Base-by-base conservation (phyloP, 1,140 invertebrate genomes). In the Anoplolepis gracilipes region DNA sequence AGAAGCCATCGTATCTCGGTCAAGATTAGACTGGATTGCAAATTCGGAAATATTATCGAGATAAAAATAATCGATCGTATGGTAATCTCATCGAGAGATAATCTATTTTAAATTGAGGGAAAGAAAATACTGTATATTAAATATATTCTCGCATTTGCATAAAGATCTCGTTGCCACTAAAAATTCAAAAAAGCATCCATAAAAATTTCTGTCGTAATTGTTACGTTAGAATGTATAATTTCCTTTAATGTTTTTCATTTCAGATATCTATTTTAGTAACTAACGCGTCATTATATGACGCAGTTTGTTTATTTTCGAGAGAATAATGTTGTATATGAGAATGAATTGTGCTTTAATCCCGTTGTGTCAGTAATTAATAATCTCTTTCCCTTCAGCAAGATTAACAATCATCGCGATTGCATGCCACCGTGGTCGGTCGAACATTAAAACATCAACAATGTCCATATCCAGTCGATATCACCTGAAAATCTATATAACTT, bases 371-470 rank as follows among this genome's bases (percentile, higher is more conserved):
- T 69, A 59, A 69, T 49, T 49, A 49, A 49, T 49, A 79, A 33
- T 33, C 30, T 49, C 46, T 16, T 16, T 16, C 30, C 22, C 28
- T 79, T 79, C 28, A 16, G 22, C 19, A 33, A 33, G 46, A 55
- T 69, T 79, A 79, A 64, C 33, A 64, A 79, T 79, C 76, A 39
- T 13, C 76, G 62, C 39, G 76, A 22, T 78, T 36, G 61, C 76
- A 59, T 53, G 57, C 62, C 76, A 53, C 61, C 6, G 65, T 39
- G 36, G 28, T 46, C 49, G 77, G 55, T 53, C 53, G 42, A 39
- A 55, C 61, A 30, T 30, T 16, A 4, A 49, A 49, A 30, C 19
- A 67, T 53, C 61, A 16, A 36, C 61, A 16, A 33, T 42, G n/a
- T 25, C 36, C 36, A 79, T 42, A 16, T 65, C 13, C 42, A 49